A percentile compares a stretch with the other conserved stretches of the same genome.
Evolutionary conservation across 2,888 invertebrate genomes (phyloP).

Genomic region (Meteorus cinctellus): DNA sequence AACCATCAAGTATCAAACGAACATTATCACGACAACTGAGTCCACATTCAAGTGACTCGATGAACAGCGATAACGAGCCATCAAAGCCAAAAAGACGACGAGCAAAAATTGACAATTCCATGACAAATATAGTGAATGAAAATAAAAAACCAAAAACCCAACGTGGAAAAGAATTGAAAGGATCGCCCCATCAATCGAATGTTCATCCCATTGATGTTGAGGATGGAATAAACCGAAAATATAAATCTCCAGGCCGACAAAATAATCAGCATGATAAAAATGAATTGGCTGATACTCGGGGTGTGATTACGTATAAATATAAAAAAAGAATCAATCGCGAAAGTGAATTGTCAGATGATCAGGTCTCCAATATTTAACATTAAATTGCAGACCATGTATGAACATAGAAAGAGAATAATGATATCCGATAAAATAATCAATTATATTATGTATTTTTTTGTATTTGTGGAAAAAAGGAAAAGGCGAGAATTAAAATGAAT

Average conservation of each 20-base stretch:
- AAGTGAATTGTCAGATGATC: slow-evolving; percentile 42
- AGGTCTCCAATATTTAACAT: slow-evolving; percentile 49
- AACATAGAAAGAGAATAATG: background rate
- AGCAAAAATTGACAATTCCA: background rate
- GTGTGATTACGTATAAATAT: background rate
- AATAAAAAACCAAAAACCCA: background rate
- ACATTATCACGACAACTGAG: background rate
- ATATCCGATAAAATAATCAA: background rate
- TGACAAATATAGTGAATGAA: background rate
- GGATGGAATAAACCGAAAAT: background rate
- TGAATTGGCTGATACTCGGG: background rate
- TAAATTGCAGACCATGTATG: background rate
- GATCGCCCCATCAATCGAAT: slow-evolving; percentile 6
- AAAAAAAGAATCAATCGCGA: slow-evolving; percentile 5
- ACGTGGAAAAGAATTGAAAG: slow-evolving; percentile 24
- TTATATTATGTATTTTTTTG: background rate
- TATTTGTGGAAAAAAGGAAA: background rate
- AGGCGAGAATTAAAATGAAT: background rate
- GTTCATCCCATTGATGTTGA: slow-evolving; percentile 9
- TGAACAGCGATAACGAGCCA: background rate
- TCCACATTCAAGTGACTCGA: background rate
- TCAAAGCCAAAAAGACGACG: slow-evolving; percentile 10
- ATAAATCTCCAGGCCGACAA: background rate
- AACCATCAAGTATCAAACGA: background rate
- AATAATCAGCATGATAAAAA: background rate